Evolutionary conservation across 1,140 invertebrate genomes (phyloP).

Genomic region (Euwallacea similis): DNA sequence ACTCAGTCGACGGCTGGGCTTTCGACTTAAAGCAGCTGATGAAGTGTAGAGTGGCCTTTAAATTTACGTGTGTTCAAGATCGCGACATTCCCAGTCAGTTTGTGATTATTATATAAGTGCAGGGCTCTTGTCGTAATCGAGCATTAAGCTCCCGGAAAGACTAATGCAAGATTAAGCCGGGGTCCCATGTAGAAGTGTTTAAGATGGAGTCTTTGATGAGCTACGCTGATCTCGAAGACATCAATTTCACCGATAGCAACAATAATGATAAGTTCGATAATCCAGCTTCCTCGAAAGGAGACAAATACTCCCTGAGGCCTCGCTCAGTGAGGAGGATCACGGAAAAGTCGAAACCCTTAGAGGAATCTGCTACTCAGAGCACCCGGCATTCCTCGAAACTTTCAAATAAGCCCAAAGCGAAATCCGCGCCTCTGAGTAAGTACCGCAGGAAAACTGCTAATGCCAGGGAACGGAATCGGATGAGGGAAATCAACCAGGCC

Average conservation of each 20-base stretch:
- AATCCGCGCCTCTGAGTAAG: constrained; percentile 83
- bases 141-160: background rate
- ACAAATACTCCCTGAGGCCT: constrained; percentile 52
- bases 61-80: background rate
- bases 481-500: constrained; percentile 87
- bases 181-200: constrained; percentile 1
- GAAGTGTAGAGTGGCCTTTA: too few species aligned
- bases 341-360: constrained; percentile 28
- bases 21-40: constrained; percentile 3
- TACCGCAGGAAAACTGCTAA: constrained; percentile 89
- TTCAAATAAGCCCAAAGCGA: constrained; percentile 60
- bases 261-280: constrained; percentile 45
- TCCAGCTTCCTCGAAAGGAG: constrained; percentile 39
- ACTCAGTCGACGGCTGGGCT: constrained; percentile 25
- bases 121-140: background rate
- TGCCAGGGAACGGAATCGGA: constrained; percentile 79
- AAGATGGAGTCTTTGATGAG: constrained; percentile 48
- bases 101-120: too few species aligned
- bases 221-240: constrained; percentile 35
- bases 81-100: background rate
- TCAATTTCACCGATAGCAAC: constrained; percentile 46
- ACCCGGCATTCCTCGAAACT: constrained; percentile 26
- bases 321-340: constrained; percentile 47
- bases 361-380: constrained; percentile 19
- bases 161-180: constrained; percentile 10